Conservation (phyloP, 2,797 vertebrate species). For the Eptatretus atami region DNA sequence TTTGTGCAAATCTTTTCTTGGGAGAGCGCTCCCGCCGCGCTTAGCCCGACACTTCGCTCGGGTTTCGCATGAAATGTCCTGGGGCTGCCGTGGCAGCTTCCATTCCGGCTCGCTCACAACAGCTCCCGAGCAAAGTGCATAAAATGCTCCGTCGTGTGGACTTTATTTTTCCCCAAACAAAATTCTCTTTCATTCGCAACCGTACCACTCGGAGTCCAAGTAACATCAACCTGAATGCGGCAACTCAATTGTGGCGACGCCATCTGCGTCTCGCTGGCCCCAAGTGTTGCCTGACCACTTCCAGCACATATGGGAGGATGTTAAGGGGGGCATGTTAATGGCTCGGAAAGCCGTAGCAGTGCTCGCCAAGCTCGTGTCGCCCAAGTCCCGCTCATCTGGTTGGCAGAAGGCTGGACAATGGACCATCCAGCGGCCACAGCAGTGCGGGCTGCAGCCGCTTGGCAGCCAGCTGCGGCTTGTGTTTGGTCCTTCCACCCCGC, state of each 20-base stretch:
- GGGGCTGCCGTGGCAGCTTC: slow-evolving; percentile 50
- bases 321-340: slow-evolving; percentile 94
- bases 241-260: slow-evolving; percentile 57
- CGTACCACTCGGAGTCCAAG: slow-evolving; percentile 46
- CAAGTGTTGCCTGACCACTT: slow-evolving; percentile 28
- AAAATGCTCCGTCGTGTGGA: slow-evolving; percentile 48
- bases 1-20: slow-evolving; percentile 57
- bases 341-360: slow-evolving; percentile 55
- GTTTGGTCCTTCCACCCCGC: no score
- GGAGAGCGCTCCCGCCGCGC: slow-evolving; percentile 45
- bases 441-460: no score
- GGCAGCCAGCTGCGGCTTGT: no score
- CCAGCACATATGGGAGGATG: slow-evolving; percentile 75
- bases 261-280: slow-evolving; percentile 49
- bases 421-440: background rate
- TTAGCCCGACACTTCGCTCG: slow-evolving; percentile 54
- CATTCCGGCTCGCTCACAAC: slow-evolving; percentile 51
- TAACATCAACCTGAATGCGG: slow-evolving; percentile 55
- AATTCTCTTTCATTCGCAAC: slow-evolving; percentile 60
- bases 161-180: slow-evolving; percentile 71
- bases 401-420: no score
- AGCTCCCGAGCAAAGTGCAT: slow-evolving; percentile 62
- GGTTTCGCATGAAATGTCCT: slow-evolving; percentile 45
- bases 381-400: no score
- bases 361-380: slow-evolving; percentile 22